These are phyloP conservation scores for Eurypyga helias DNA, from an alignment of 2,113 vertebrate genomes.

Conservation along the genomic window DNA sequence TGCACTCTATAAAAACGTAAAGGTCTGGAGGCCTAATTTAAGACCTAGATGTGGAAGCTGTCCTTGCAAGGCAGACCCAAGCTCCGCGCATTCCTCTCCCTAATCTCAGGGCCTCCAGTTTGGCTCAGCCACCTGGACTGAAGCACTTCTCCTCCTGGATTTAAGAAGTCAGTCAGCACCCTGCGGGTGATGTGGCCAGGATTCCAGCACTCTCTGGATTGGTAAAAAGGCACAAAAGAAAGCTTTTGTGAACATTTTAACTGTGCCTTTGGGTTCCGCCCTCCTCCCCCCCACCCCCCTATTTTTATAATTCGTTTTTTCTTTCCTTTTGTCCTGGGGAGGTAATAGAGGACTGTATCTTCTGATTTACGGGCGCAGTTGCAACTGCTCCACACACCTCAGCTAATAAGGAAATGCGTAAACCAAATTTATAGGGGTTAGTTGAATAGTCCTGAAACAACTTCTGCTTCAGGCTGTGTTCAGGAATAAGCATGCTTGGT, in stretches of 20 bases:
- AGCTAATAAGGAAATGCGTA: not conserved
- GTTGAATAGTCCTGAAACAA: not conserved
- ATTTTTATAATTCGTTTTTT: not conserved
- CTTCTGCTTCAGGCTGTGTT: not conserved
- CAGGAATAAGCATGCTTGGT: not conserved
- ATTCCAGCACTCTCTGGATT: not conserved
- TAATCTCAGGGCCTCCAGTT: not conserved
- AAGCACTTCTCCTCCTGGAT: not conserved
- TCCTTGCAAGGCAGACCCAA: not conserved
- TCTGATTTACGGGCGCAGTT: not conserved
- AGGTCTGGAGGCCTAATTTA: not conserved
- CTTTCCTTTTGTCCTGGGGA: not conserved
- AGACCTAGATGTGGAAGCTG: not conserved
- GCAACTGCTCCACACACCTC: not conserved
- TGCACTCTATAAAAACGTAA: not conserved
- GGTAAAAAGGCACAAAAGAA: not conserved
- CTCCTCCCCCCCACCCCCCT: too few species aligned
- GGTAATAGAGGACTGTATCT: not conserved
- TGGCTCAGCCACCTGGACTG: not conserved
- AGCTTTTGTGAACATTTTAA: not conserved
- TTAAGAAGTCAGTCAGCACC: not conserved
- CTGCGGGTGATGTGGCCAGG: not conserved
- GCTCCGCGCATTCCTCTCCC: accelerated
- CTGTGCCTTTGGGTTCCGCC: not conserved
- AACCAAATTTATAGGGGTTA: not conserved